Base-by-base conservation (phyloP, 2,113 vertebrate species). In the Sciurus niger region DNA sequence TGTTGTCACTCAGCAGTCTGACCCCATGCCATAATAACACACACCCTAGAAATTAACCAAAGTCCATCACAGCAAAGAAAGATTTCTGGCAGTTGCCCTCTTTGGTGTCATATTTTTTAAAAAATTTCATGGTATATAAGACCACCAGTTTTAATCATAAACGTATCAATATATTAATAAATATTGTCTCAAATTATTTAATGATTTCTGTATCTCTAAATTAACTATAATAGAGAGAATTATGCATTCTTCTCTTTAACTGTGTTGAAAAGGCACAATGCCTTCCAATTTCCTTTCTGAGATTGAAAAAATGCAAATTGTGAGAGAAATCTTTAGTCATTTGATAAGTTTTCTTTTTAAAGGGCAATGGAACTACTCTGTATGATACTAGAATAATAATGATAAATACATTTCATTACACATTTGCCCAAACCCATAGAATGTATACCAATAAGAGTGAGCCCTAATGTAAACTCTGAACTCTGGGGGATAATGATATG, bases 321-420 rank as follows among this genome's bases (percentile, higher is more conserved):
- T 78, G 43, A 95, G 43, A 95, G 25, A 83, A 87, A 89, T 1
- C 1, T 93, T 78, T 84, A 60, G 78, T 78, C 8, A 4, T 51
- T 94, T 84, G 93, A 68, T 86, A 67, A 18, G 20, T 30, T 84
- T 77, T 51, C 22, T 4, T 84, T 89, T 63, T 67, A 86, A 80
- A 79, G 14, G 40, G 37, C 34, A 32, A 85, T 43, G 30, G 40
- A 85, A 46, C 13, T 70, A 68, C 46, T 65, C 43, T 67, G 14
- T 6, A 5, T 13, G 16, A 55, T 80, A 55, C 13, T 32, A 55
- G 4, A 24, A 63, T 63, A 24, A 6, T 25, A 68, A 78, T 24
- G 17, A 67, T 25, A 32, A 18, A 30, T 40, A 58, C 8, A 73
- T 37, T 12, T 43, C n/a, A 30, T n/a, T 80, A 73, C 48, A 63